Conservation (phyloP, 2,797 vertebrate genomes). For the Dallia pectoralis region DNA sequence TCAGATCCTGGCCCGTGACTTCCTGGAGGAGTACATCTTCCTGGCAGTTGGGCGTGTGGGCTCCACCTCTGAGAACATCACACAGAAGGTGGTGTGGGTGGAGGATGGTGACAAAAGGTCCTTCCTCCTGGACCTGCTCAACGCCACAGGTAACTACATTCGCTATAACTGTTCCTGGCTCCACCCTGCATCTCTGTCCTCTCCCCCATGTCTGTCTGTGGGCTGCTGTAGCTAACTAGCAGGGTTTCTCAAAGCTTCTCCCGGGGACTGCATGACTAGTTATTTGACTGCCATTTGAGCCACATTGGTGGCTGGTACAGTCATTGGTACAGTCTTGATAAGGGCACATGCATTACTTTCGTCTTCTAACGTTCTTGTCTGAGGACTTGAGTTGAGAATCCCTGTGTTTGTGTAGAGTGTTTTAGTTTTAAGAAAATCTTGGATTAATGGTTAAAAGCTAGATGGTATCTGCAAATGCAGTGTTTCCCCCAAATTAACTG, state of each 20-base stretch:
- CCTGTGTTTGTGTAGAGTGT: neutral
- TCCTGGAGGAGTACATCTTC: constrained; percentile 97
- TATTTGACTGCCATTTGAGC: too few relatives aligned
- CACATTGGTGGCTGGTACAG: neutral
- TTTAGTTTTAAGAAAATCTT: neutral
- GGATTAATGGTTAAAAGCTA: neutral
- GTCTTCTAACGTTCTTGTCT: too few relatives aligned
- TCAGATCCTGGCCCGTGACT: constrained; percentile 94
- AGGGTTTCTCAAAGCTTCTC: constrained; percentile 1
- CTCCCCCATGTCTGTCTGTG: neutral
- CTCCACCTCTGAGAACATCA: constrained; percentile 96
- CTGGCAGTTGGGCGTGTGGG: constrained; percentile 94
- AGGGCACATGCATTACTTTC: neutral
- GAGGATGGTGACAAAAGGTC: constrained; percentile 93
- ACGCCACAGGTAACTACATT: constrained; percentile 83
- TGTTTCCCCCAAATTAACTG: neutral
- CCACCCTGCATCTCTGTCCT: neutral
- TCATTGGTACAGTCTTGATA: neutral
- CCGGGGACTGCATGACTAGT: neutral
- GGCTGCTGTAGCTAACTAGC: neutral
- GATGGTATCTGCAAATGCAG: neutral
- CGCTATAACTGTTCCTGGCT: neutral
- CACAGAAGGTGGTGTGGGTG: constrained; percentile 97
- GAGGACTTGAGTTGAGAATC: neutral
- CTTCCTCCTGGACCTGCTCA: constrained; percentile 91